Evolutionary conservation across 2,113 vertebrate species (phyloP).

Genomic region (Hippocampus mohnikei): DNA sequence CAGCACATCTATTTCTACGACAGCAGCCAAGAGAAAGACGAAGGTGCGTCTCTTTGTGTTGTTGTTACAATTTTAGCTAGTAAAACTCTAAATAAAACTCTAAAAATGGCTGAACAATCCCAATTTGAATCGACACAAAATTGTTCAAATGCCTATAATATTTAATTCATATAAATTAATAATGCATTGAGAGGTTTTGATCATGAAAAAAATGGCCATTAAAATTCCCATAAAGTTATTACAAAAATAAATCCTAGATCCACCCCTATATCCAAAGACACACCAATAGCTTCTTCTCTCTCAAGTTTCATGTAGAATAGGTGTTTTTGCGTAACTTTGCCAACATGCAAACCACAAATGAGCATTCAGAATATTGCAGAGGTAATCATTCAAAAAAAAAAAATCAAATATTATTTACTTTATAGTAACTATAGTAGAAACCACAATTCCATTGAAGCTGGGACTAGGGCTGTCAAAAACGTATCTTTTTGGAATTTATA

Average conservation of each 20-base stretch:
- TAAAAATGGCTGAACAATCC: not conserved
- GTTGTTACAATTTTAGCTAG: not conserved
- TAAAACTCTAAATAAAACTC: not conserved
- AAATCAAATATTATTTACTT: no score
- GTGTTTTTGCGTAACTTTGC: not conserved
- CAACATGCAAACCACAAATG: not conserved
- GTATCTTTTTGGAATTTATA: no score
- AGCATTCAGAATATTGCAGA: not conserved
- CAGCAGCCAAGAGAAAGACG: constrained; percentile 88
- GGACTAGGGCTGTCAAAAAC: no score
- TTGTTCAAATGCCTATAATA: not conserved
- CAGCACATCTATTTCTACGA: constrained; percentile 96
- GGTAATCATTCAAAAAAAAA: not conserved
- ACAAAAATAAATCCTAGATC: not conserved
- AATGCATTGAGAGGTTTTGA: not conserved
- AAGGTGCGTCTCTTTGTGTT: constrained; percentile 70
- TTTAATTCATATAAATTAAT: not conserved
- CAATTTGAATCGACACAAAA: no score
- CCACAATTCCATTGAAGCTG: no score
- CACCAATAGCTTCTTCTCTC: not conserved
- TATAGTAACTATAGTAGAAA: no score
- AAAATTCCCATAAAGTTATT: no score
- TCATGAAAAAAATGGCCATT: not conserved
- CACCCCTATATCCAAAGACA: not conserved
- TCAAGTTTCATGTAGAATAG: not conserved